These are phyloP conservation scores for Catagonus wagneri DNA, from an alignment of 2,113 vertebrate species.

Conservation along the genomic window DNA sequence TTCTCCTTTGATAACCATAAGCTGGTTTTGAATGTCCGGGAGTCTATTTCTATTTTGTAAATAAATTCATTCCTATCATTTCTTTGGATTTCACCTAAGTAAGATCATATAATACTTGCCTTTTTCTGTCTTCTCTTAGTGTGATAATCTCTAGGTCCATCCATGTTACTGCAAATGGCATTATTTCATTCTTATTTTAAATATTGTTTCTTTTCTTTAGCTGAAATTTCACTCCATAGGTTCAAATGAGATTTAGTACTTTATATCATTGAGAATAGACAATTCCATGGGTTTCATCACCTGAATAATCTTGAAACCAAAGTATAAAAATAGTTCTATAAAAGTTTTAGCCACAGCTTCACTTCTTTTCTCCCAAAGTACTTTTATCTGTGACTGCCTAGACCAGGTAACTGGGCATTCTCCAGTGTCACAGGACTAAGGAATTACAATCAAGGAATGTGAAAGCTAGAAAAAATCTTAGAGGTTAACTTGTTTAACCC, in stretches of 20 bases:
- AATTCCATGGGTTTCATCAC: conserved; percentile 6
- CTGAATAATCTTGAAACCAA: background rate
- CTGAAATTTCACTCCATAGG: background rate
- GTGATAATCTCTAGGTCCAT: no score
- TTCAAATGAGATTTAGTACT: background rate
- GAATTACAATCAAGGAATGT: background rate
- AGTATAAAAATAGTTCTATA: background rate
- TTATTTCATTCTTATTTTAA: background rate
- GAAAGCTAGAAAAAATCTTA: background rate
- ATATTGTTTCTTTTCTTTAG: background rate
- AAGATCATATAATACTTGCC: no score
- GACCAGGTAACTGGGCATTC: background rate
- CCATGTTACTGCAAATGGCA: no score
- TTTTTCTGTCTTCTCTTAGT: no score
- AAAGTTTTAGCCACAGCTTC: background rate
- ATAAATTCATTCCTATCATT: no score
- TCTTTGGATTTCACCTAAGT: no score
- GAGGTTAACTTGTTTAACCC: background rate
- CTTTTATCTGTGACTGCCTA: background rate
- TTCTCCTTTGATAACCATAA: no score
- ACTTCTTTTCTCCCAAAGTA: background rate
- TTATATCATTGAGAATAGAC: conserved; percentile 21
- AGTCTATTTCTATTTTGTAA: no score
- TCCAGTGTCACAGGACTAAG: background rate
- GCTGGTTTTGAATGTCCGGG: no score